A percentile compares a stretch with the other conserved stretches of the same genome.
These are phyloP conservation scores for Asarcornis scutulata DNA, from an alignment of 2,113 vertebrate species.

Conservation along the genomic window DNA sequence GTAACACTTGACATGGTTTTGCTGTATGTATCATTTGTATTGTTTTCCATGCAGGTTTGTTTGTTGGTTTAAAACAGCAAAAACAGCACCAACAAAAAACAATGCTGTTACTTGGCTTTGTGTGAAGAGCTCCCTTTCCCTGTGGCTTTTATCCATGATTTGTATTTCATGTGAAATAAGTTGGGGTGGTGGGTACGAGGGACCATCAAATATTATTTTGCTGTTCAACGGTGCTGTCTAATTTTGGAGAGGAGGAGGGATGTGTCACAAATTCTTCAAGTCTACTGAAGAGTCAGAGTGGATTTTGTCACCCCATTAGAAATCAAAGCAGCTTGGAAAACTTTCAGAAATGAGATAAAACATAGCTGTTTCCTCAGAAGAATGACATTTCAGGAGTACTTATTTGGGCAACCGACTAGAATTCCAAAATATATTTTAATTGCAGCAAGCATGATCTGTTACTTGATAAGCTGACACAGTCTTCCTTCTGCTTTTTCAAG, in stretches of 20 bases:
- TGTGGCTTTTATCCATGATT: not conserved
- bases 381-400: not conserved
- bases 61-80: not conserved
- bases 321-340: constrained; percentile 16
- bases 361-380: constrained; percentile 29
- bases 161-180: constrained; percentile 28
- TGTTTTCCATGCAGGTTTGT: rapidly evolving
- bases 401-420: not conserved
- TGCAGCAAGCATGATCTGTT: constrained; percentile 53
- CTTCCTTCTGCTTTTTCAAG: not conserved
- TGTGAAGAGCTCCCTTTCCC: not conserved
- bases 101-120: not conserved
- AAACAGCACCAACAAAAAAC: not conserved
- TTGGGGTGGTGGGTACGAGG: not conserved
- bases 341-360: not conserved
- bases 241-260: not conserved
- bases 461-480: constrained; percentile 20
- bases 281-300: constrained; percentile 26
- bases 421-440: constrained; percentile 36
- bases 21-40: not conserved
- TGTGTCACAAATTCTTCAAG: constrained; percentile 2
- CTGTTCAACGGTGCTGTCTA: not conserved
- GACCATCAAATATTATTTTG: not conserved
- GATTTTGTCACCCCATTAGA: not conserved
- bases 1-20: not conserved